Conservation (phyloP, 2,888 invertebrate species). For the Neoscelio sp. region DNA sequence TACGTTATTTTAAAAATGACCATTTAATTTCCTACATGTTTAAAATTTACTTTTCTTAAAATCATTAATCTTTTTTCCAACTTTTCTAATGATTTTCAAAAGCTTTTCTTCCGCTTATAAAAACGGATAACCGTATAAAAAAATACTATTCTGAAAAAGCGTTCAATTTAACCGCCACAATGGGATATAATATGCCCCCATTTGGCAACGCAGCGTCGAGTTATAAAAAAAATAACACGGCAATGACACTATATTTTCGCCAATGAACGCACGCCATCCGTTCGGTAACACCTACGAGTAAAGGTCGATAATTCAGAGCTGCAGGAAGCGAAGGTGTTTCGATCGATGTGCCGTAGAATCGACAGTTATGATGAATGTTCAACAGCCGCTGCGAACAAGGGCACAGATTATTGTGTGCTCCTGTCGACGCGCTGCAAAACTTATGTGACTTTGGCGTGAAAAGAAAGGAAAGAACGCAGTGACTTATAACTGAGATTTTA, state of each 20-base stretch:
- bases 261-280: constrained; percentile 52
- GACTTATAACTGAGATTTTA: no score
- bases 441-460: constrained; percentile 34
- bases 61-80: no score
- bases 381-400: constrained; percentile 71
- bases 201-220: not conserved
- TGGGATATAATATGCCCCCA: no score
- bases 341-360: constrained; percentile 78
- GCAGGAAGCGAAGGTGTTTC: constrained; percentile 76
- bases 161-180: no score
- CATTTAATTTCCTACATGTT: no score
- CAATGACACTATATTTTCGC: constrained; percentile 72
- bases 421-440: constrained; percentile 72
- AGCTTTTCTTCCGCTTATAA: no score
- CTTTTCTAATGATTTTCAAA: no score
- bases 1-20: no score
- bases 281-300: constrained; percentile 65
- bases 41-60: no score
- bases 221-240: constrained; percentile 64
- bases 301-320: constrained; percentile 77
- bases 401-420: constrained; percentile 77
- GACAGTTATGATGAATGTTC: constrained; percentile 80
- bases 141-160: no score
- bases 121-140: no score
- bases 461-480: no score